These are phyloP conservation scores for Meganola albula DNA, from an alignment of 2,888 invertebrate genomes.

Conservation along the genomic window DNA sequence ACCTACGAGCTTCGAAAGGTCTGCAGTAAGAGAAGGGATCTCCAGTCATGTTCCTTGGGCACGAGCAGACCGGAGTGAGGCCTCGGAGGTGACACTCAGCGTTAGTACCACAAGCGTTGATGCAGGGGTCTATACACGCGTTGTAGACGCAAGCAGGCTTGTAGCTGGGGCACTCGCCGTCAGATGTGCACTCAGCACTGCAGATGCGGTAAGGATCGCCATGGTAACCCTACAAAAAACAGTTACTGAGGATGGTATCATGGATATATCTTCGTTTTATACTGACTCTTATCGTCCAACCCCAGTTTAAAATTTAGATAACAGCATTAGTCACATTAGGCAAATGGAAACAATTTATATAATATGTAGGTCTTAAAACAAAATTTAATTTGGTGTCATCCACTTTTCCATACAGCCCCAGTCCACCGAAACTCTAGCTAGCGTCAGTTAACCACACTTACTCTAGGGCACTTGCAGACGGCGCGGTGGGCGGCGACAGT, in stretches of 20 bases:
- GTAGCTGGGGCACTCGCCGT: constrained; percentile 86
- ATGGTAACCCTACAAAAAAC: constrained; percentile 80
- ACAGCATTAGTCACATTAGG: too few species aligned
- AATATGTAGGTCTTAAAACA: too few species aligned
- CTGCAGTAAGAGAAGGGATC: constrained; percentile 90
- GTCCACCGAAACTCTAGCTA: too few species aligned
- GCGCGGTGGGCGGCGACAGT: constrained; percentile 85
- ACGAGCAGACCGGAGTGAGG: constrained; percentile 89
- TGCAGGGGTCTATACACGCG: constrained; percentile 90
- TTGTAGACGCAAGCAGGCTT: constrained; percentile 89
- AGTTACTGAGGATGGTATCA: too few species aligned
- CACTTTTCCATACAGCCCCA: too few species aligned
- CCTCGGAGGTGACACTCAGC: constrained; percentile 89
- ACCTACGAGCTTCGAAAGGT: constrained; percentile 86
- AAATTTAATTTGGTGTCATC: too few species aligned
- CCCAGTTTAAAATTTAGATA: too few species aligned
- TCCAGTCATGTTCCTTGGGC: constrained; percentile 91
- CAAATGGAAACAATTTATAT: too few species aligned
- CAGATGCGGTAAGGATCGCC: constrained; percentile 88
- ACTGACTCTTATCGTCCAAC: too few species aligned
- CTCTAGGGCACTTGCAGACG: constrained; percentile 87
- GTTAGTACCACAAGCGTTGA: constrained; percentile 86
- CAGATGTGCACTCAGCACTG: constrained; percentile 87
- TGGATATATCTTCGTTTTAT: too few species aligned
- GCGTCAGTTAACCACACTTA: constrained; percentile 45